Evolutionary conservation across 2,113 vertebrate species (phyloP), one percentile per base, ranked within the genome.

Genomic region (Podilymbus podiceps): DNA sequence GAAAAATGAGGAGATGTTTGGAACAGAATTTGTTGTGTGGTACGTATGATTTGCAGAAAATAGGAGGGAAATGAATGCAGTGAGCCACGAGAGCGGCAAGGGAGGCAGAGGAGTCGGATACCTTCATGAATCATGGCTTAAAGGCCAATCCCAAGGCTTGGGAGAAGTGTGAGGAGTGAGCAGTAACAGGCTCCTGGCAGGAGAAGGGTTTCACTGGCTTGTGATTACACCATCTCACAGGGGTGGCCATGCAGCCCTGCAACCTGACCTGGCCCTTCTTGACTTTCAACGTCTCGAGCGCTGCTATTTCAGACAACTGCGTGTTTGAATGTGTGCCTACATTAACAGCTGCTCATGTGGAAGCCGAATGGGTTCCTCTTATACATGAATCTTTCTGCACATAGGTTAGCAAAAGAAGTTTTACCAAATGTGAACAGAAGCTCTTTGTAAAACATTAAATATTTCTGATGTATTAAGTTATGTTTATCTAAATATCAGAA

Each of bases 271-370:
- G 88, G 53, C 71, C 67, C 95, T 85, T 91, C 93, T 88, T 94
- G 93, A 33, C 91, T 94, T 96, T 94, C 89, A 93, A 5, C 0
- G 25, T 90, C 93, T 76, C 16, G 59, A 82, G 68, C 1, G 1
- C 91, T 97, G 77, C 95, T 96, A 96, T 96, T 96, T 96, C 90
- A 83, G 96, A 94, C 85, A 60, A 85, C 91, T 76, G 91, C 90
- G 1, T 90, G 82, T 58, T 95, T 96, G 94, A 91, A 68, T 95
- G 80, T 30, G 85, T 95, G 95, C 95, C 95, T 93, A 12, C 88
- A 88, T 75, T 94, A 93, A 80, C 95, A 96, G 96, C 96, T 96
- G 96, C 88, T 93, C 85, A 1, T 78, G 62, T 68, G 85, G 87
- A 82, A 89, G 91, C 77, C 0, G 1, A 60, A 49, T 85, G 64